Conservation (phyloP, 2,797 vertebrate species). For the Heteromormyrus szaboi region DNA sequence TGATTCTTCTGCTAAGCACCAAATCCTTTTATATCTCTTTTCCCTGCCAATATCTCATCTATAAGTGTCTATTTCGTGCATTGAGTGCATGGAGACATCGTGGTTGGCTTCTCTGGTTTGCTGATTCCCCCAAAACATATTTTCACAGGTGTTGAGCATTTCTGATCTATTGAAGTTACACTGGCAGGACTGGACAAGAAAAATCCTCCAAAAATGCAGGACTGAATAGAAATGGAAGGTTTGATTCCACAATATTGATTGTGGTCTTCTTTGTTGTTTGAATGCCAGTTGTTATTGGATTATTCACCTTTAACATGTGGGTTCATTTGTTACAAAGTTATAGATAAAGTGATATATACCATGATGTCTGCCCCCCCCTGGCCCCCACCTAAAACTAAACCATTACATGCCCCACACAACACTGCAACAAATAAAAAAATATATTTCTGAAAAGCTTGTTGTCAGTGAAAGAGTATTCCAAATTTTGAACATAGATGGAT, state of each 20-base stretch:
- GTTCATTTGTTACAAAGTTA: background rate
- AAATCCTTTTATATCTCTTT: background rate
- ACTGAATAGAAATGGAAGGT: background rate
- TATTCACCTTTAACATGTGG: background rate
- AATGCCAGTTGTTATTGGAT: background rate
- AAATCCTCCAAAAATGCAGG: background rate
- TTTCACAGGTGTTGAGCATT: background rate
- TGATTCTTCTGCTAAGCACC: background rate
- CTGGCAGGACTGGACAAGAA: background rate
- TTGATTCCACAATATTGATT: background rate
- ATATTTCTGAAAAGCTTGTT: background rate
- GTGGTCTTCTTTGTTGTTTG: background rate
- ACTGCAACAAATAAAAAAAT: background rate
- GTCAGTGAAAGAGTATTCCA: background rate
- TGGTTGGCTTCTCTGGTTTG: background rate
- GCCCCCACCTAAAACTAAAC: background rate
- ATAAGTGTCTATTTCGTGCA: background rate
- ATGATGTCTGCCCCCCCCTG: background rate
- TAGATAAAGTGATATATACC: background rate
- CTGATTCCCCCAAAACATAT: background rate
- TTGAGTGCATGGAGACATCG: background rate
- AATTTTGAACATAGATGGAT: background rate
- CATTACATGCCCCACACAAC: background rate
- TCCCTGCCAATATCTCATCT: background rate
- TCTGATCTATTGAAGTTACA: background rate